Conservation (phyloP, 2,797 vertebrate species). For the Pteronotus mesoamericanus region DNA sequence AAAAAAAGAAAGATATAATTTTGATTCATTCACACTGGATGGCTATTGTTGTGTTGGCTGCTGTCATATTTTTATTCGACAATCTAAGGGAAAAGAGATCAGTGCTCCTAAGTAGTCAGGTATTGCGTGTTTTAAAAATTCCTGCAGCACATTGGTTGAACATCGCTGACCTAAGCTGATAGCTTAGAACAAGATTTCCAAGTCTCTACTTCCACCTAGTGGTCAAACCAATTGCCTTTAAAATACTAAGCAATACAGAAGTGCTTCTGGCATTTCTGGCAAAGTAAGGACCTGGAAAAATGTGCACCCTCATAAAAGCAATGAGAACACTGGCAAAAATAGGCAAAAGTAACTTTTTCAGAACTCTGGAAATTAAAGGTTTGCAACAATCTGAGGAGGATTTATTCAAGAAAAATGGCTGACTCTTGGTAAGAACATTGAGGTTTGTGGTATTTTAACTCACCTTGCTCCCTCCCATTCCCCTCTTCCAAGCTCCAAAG, state of each 20-base stretch:
- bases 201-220: slow-evolving; percentile 80
- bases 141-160: not conserved
- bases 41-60: not conserved
- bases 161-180: not conserved
- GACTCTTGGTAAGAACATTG: not conserved
- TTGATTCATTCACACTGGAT: not conserved
- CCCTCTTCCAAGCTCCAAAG: not conserved
- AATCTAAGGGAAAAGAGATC: not conserved
- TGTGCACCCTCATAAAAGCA: not conserved
- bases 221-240: slow-evolving; percentile 50
- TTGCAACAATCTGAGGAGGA: not conserved
- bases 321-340: not conserved
- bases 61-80: not conserved
- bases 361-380: not conserved
- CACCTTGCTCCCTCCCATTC: not conserved
- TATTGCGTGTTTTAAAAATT: not conserved
- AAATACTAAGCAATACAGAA: not conserved
- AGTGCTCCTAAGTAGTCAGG: not conserved
- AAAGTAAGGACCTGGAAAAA: not conserved
- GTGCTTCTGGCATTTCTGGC: not conserved
- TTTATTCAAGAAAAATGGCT: not conserved
- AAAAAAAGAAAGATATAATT: not conserved
- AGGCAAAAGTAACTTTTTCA: not conserved
- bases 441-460: not conserved
- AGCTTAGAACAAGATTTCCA: not conserved